Percentiles rank a stretch among this genome's conserved stretches.
These are phyloP conservation scores for Brachystomella parvula DNA, from an alignment of 1,140 invertebrate genomes.

Conservation along the genomic window DNA sequence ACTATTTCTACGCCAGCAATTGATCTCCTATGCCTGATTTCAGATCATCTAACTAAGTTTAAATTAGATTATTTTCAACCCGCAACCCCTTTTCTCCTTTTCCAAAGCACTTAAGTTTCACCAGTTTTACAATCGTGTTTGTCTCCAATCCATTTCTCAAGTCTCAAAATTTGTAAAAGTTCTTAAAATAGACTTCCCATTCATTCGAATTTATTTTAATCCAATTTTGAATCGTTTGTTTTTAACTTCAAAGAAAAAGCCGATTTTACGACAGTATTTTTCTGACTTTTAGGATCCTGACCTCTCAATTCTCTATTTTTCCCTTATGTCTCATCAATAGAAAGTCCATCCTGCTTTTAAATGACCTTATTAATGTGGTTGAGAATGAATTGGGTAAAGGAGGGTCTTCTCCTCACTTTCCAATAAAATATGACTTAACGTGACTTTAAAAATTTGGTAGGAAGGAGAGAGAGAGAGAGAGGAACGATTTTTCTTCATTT, in stretches of 20 bases:
- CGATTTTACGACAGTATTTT: no score
- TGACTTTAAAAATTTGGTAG: background rate
- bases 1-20: background rate
- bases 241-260: no score
- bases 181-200: background rate
- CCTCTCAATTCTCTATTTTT: no score
- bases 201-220: no score
- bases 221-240: no score
- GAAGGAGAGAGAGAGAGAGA: background rate
- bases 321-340: no score
- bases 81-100: background rate
- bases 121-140: background rate
- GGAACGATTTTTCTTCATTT: background rate
- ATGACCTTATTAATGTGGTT: slow-evolving; percentile 3
- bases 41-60: background rate
- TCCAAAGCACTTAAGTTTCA: background rate
- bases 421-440: slow-evolving; percentile 6
- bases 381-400: background rate
- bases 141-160: background rate
- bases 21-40: background rate
- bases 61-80: no score
- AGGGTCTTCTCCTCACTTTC: background rate
- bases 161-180: background rate
- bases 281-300: no score
- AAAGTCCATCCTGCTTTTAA: background rate